phyloP scores from a whole-genome alignment of 2,113 vertebrate genomes.

The Lepisosteus oculatus region DNA sequence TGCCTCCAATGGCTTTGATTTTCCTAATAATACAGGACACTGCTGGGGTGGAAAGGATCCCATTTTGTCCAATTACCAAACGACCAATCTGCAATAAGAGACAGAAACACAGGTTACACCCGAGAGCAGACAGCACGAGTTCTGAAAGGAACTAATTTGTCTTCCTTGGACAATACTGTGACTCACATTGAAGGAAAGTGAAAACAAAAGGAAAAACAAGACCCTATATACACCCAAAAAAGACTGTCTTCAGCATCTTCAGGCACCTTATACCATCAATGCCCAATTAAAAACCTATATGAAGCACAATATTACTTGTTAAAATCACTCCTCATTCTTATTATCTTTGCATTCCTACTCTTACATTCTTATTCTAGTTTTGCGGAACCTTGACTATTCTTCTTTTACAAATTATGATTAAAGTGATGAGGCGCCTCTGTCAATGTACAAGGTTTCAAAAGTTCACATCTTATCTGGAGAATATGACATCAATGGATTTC shows the following conservation, averaged over 20 bases:
- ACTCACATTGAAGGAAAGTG: not conserved
- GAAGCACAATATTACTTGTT: no score
- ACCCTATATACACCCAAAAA: no score
- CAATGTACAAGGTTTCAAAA: not conserved
- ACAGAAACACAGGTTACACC: constrained; percentile 31
- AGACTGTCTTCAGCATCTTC: no score
- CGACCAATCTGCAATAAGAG: constrained; percentile 77
- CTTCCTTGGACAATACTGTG: not conserved
- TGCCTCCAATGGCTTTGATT: constrained; percentile 91
- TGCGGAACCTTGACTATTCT: not conserved
- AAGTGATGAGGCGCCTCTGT: not conserved
- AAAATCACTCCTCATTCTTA: no score
- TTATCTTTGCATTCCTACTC: no score
- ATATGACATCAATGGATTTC: no score
- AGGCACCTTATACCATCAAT: no score
- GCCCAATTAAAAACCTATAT: no score
- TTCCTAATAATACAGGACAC: constrained; percentile 97
- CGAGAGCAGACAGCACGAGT: not conserved
- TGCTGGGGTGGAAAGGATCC: constrained; percentile 94
- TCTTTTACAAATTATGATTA: not conserved
- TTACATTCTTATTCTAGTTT: no score
- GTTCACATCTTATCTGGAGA: no score
- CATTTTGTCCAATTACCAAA: constrained; percentile 92
- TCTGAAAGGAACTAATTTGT: not conserved
- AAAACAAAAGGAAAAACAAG: no score